Conservation (phyloP, 2,113 vertebrate species). For the Carlito syrichta region DNA sequence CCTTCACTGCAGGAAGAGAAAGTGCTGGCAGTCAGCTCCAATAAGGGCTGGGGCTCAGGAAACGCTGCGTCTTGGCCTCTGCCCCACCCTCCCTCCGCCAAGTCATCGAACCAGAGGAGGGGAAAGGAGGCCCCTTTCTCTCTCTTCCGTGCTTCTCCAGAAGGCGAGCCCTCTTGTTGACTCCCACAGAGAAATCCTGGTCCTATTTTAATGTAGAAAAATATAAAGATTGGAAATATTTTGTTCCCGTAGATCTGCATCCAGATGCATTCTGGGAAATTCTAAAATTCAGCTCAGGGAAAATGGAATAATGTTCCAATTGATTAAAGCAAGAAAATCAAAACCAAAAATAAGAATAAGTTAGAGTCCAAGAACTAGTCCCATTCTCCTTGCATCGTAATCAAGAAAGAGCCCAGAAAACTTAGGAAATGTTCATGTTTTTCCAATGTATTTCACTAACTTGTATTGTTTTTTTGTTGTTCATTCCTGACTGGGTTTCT, state of each 20-base stretch:
- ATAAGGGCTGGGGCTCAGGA: slow-evolving; percentile 4
- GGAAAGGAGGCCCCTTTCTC: neutral
- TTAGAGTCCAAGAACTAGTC: slow-evolving; percentile 80
- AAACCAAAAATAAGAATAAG: slow-evolving; percentile 80
- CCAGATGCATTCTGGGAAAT: neutral
- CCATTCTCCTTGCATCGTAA: slow-evolving; percentile 70
- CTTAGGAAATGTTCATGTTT: slow-evolving; percentile 82
- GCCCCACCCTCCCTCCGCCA: neutral
- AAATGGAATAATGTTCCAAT: neutral
- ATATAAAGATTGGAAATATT: neutral
- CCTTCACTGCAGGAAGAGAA: slow-evolving; percentile 58
- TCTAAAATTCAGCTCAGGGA: neutral
- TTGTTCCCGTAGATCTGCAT: neutral
- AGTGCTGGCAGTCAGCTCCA: neutral
- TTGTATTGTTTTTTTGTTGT: slow-evolving; percentile 80
- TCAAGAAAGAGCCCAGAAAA: slow-evolving; percentile 81
- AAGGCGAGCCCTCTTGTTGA: neutral
- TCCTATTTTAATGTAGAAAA: neutral
- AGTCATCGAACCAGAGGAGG: neutral
- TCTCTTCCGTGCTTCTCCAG: neutral
- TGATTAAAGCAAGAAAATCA: neutral
- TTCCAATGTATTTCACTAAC: slow-evolving; percentile 84
- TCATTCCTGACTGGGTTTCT: neutral
- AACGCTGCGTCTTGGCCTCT: slow-evolving; percentile 37
- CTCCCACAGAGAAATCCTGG: neutral